Evolutionary conservation across 2,797 vertebrate genomes (phyloP).

Genomic region (Typhlichthys eigenmanni): DNA sequence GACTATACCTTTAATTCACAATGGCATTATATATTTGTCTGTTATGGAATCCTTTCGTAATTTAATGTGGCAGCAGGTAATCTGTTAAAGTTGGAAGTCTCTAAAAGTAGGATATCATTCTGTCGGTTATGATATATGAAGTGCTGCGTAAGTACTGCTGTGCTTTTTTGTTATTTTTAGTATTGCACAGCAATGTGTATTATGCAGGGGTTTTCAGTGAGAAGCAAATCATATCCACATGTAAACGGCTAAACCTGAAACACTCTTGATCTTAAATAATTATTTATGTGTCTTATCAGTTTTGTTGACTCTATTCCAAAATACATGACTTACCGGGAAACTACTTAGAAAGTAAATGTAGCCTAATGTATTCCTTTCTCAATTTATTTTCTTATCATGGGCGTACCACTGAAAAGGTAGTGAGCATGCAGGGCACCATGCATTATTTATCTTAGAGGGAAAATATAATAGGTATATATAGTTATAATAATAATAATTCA

Average conservation of each 20-base stretch:
- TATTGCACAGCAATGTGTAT: conserved; percentile 51
- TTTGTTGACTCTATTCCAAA: conserved; percentile 36
- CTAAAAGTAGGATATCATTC: conserved; percentile 70
- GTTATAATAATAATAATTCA: conserved; percentile 58
- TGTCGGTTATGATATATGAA: conserved; percentile 72
- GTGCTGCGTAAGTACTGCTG: conserved; percentile 52
- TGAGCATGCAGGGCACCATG: conserved; percentile 59
- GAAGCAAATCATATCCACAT: conserved; percentile 45
- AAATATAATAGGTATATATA: conserved; percentile 66
- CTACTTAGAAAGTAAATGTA: conserved; percentile 49
- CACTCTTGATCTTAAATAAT: neutral
- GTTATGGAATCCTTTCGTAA: conserved; percentile 58
- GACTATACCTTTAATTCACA: no score
- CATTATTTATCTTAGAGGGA: conserved; percentile 67
- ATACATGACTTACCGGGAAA: conserved; percentile 40
- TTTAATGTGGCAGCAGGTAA: conserved; percentile 60
- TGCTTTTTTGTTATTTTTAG: conserved; percentile 51
- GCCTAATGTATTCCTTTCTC: conserved; percentile 49
- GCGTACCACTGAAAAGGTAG: conserved; percentile 52
- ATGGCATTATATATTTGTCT: no score
- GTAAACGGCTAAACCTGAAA: neutral
- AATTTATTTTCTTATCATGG: conserved; percentile 58
- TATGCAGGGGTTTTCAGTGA: conserved; percentile 40
- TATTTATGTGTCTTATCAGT: conserved; percentile 39
- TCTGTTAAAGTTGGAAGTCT: conserved; percentile 61